Base-by-base conservation (phyloP, 1,140 invertebrate genomes). In the Leptinotarsa defecta region DNA sequence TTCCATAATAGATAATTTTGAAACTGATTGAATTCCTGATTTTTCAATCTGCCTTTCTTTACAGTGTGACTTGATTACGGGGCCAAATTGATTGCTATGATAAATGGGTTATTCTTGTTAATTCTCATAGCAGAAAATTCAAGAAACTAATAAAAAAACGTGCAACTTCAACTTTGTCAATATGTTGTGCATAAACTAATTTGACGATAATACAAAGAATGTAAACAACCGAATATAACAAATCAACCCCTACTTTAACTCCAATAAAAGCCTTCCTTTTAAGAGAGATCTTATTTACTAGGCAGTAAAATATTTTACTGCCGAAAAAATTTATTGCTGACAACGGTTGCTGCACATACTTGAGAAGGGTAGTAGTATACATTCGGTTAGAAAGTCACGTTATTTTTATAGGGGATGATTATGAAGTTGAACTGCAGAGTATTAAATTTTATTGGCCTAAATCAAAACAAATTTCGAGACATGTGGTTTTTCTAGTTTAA, bases 221-320 rank as follows among this genome's bases (percentile, higher is more conserved):
- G 52, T 17, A 57, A 19, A 57, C 52, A 57, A 57, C 52, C 52
- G 6, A 57, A 57, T 19, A 57, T 19, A 57, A 17, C n/a, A 57
- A 57, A 57, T 57, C 52, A 17, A 19, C 52, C 52, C 52, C 52
- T 43, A 43, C 8, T 43, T 43, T 11, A 43, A 43, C 52, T 57
- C n/a, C 4, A 57, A 15, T 57, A 19, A 57, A 19, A 57, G 52
- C 52, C 52, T 19, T 57, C 52, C n/a, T 57, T 57, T 13, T 57
- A 0, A 15, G 15, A 57, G n/a, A 15, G 15, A 17, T 19, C 52
- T 57, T 57, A 57, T 57, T 57, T 57, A 57, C 52, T 17, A 57
- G 52, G 52, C 52, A 57, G n/a, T 57, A 57, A 57, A 57, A 57
- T 57, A 57, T 57, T 57, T 57, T 57, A 57, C 52, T 57, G n/a